Base-by-base conservation (phyloP, 1,140 invertebrate species). In the Atopsyche davidsoni region DNA sequence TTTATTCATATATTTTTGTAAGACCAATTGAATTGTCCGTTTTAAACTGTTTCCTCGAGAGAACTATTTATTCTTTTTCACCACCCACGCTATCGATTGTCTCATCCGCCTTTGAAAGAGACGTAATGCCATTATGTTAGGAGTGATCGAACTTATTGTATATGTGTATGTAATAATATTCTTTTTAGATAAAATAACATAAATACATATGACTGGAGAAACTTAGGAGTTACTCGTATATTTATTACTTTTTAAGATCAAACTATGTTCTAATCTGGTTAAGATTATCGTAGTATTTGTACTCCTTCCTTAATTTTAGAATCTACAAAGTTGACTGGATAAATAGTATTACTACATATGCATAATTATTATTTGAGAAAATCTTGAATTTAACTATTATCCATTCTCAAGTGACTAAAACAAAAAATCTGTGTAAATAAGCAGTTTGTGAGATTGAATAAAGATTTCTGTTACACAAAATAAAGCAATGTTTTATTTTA, bases 311-410 rank as follows among this genome's bases (percentile, higher is more conserved):
- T 25, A 3, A 25, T 48, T 10, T 44, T 47, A 52, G 45, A 18
- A 13, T 49, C 23, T 36, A 42, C 13, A 36, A 28, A 18, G 17
- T 23, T 38, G 52, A 54, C 46, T 49, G 46, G 45, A 49, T 49
- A 54, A 52, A 31, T 54, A 49, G 52, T 54, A 54, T 54, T 54
- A 54, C 34, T 46, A 46, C 28, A n/a, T n/a, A n/a, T 44, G 22
- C 34, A 31, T 36, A 25, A 23, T 39, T 38, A 46, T 46, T 28
- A 45, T 32, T 24, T 31, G 14, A 36, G 32, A 18, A 46, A 17
- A 46, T 46, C 14, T 46, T 32, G 10, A 14, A 17, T 32, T 23
- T 36, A 19, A 19, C 3, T 46, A 46, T 6, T 32, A 46, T 32
- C 35, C 18, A 10, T 46, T 46, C 31, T 16, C 14, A 17, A 14